These are phyloP conservation scores for Drosophila funebris DNA, from an alignment of 1,140 invertebrate species.

Conservation along the genomic window DNA sequence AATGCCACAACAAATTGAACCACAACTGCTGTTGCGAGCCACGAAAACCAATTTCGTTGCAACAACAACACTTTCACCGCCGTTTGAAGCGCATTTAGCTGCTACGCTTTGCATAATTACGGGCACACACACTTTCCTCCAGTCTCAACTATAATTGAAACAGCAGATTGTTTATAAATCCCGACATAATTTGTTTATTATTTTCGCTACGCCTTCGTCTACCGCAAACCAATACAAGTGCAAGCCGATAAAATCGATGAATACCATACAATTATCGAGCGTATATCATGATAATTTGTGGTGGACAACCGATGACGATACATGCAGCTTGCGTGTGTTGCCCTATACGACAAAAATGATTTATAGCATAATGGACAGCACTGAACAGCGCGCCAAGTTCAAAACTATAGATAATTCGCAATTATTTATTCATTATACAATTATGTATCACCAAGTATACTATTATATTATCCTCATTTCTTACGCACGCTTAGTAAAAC, in stretches of 20 bases:
- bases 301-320: conserved; percentile 10
- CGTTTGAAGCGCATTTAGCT: conserved; percentile 18
- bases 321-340: background rate
- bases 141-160: conserved; percentile 19
- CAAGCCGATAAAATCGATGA: conserved; percentile 27
- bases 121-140: conserved; percentile 19
- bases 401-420: background rate
- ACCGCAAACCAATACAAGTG: conserved; percentile 42
- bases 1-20: conserved; percentile 48
- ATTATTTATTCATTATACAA: background rate
- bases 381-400: conserved; percentile 3
- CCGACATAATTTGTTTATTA: conserved; percentile 48
- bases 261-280: background rate
- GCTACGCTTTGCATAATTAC: conserved; percentile 46
- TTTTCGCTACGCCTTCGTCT: conserved; percentile 39
- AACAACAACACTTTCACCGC: conserved; percentile 51
- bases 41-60: conserved; percentile 44
- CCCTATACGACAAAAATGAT: background rate
- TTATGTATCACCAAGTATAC: background rate
- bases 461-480: background rate
- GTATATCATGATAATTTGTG: conserved; percentile 11
- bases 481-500: background rate
- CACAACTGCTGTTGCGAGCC: conserved; percentile 24
- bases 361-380: background rate
- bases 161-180: conserved; percentile 40